phyloP scores from a whole-genome alignment of 2,888 invertebrate genomes.

The Lamellibrachia columna region DNA sequence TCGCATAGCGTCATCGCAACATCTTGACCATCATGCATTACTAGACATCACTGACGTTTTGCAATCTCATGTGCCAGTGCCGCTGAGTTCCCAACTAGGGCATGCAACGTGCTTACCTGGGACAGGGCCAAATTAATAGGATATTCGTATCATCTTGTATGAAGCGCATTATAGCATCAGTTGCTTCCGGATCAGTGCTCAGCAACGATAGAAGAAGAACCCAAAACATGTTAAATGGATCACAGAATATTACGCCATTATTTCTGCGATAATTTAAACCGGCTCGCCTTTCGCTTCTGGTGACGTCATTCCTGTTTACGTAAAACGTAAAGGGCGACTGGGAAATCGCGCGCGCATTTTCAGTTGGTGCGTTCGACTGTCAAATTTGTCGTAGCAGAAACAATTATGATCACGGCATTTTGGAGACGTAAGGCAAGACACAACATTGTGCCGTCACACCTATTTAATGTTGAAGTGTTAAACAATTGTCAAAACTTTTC shows the following conservation, averaged over 20 bases:
- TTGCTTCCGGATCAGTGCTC: background rate
- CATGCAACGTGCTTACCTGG: background rate
- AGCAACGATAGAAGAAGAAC: background rate
- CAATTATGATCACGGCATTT: too few species aligned
- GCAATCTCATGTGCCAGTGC: background rate
- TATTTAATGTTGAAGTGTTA: too few species aligned
- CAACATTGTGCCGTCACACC: too few species aligned
- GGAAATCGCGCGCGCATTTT: background rate
- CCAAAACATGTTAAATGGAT: background rate
- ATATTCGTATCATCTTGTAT: background rate
- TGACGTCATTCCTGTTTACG: background rate
- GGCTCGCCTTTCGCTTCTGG: background rate
- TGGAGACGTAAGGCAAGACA: too few species aligned
- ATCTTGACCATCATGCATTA: too few species aligned
- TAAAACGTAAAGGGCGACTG: background rate
- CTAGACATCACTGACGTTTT: background rate
- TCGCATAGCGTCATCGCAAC: too few species aligned
- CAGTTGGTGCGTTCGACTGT: background rate
- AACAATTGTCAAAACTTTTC: too few species aligned
- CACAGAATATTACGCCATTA: background rate
- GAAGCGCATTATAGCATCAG: background rate
- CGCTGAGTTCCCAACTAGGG: background rate
- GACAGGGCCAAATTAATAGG: background rate
- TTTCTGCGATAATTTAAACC: conserved; percentile 16
- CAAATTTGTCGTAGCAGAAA: background rate